These are phyloP conservation scores for Vollenhovia emeryi DNA, from an alignment of 1,140 invertebrate species.

Conservation along the genomic window DNA sequence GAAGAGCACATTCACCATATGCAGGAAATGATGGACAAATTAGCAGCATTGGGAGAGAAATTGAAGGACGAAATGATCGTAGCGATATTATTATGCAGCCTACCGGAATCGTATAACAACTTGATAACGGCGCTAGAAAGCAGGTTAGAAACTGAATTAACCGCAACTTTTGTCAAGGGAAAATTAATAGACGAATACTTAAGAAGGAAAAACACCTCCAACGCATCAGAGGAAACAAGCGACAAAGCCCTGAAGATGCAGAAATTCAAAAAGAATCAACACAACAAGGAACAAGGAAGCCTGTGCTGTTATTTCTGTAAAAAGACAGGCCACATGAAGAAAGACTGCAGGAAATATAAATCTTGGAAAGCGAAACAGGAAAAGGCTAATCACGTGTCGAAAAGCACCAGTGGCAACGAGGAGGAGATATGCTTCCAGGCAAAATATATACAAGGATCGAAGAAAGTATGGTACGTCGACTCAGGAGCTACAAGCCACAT, in stretches of 20 bases:
- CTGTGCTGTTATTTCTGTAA: too few relatives aligned
- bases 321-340: too few relatives aligned
- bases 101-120: neutral
- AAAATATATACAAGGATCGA: too few relatives aligned
- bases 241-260: neutral
- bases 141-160: neutral
- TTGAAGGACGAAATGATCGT: neutral
- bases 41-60: neutral
- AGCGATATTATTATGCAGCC: neutral
- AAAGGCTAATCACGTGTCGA: too few relatives aligned
- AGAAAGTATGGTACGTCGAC: too few relatives aligned
- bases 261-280: neutral
- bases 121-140: neutral
- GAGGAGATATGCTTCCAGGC: too few relatives aligned
- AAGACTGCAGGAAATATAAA: too few relatives aligned
- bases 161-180: neutral
- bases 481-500: too few relatives aligned
- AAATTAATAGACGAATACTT: neutral
- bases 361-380: too few relatives aligned
- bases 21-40: neutral
- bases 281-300: neutral
- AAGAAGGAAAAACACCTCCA: neutral
- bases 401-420: too few relatives aligned
- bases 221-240: neutral
- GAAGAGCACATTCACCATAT: neutral